Evolutionary conservation across 2,113 vertebrate species (phyloP), one percentile per base, ranked within the genome.

Genomic region (Trinectes maculatus): DNA sequence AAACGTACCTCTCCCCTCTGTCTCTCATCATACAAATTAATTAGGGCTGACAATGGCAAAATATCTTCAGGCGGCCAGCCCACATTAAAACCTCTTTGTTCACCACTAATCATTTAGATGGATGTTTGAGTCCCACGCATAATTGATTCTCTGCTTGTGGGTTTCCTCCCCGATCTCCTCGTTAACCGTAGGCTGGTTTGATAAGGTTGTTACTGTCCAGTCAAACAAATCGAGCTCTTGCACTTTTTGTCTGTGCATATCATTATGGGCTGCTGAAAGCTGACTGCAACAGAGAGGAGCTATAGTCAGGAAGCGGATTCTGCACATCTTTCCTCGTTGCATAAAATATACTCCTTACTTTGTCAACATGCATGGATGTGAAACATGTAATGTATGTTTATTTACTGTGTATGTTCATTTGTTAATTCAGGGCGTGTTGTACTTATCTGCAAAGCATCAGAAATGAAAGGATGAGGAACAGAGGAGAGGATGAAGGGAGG

Each of bases 1-100:
- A 66, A 33, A 77, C 54, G 44, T 40, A 63, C 18, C 24, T 59
- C 33, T 69, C 3, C 6, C 31, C 19, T 33, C 44, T 71, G 76
- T 80, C 62, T 84, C 56, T 77, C 66, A 71, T 53, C 64, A 57
- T 56, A 33, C 58, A 75, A 65, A 84, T 84, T 82, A 81, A 87
- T 88, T 83, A 74, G 49, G 21, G 51, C 51, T 68, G 77, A 83
- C 46, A 64, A 74, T 66, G 25, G 59, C 59, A 74, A 78, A 80
- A 76, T 68, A 82, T 70, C 80, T 74, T 54, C 59, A 64, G 74
- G 47, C 78, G 57, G 44, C 24, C 33, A 71, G 69, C 64, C 61
- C 37, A 67, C 68, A 75, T 77, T 64, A 82, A 71, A 75, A 46
- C 16, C 26, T 49, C 15, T 42, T 62, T 66, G 60, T 60, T 8